Conservation (phyloP, 2,113 vertebrate genomes). For the Perccottus glenii region DNA sequence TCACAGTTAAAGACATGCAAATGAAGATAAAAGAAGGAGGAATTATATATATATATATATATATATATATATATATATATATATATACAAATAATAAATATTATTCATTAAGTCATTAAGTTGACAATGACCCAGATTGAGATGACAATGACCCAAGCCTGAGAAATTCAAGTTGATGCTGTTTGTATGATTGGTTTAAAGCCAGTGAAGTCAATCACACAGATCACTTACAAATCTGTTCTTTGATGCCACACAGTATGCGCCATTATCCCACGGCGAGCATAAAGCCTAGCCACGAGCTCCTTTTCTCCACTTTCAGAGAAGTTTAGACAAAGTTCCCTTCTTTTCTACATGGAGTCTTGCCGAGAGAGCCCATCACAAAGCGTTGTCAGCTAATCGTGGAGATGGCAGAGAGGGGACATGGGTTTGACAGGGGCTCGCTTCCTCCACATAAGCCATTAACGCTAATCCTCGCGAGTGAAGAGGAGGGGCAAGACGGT, state of each 20-base stretch:
- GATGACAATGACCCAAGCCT: constrained; percentile 3
- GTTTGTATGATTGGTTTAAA: constrained; percentile 36
- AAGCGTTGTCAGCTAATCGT: constrained; percentile 70
- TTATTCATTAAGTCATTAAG: not conserved
- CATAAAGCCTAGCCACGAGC: constrained; percentile 28
- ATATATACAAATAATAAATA: not conserved
- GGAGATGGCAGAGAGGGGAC: constrained; percentile 71
- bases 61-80: not conserved
- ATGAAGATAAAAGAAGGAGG: not conserved
- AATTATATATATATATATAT: not conserved
- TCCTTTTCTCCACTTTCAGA: constrained; percentile 31
- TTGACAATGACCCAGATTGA: constrained; percentile 10
- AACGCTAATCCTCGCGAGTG: constrained; percentile 70
- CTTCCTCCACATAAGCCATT: constrained; percentile 69
- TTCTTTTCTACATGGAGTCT: constrained; percentile 45
- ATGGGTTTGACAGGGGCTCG: constrained; percentile 69
- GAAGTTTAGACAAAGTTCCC: constrained; percentile 70
- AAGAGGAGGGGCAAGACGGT: constrained; percentile 56
- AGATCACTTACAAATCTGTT: constrained; percentile 23
- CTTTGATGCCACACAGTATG: constrained; percentile 32
- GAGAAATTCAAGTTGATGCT: constrained; percentile 3
- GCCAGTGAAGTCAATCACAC: constrained; percentile 50
- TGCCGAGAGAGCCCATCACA: constrained; percentile 66
- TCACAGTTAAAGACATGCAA: constrained; percentile 8
- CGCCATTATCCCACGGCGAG: constrained; percentile 15